Percentiles rank a stretch among this genome's conserved stretches.
These are phyloP conservation scores for Poecilia wingei DNA, from an alignment of 2,797 vertebrate genomes.

Conservation along the genomic window DNA sequence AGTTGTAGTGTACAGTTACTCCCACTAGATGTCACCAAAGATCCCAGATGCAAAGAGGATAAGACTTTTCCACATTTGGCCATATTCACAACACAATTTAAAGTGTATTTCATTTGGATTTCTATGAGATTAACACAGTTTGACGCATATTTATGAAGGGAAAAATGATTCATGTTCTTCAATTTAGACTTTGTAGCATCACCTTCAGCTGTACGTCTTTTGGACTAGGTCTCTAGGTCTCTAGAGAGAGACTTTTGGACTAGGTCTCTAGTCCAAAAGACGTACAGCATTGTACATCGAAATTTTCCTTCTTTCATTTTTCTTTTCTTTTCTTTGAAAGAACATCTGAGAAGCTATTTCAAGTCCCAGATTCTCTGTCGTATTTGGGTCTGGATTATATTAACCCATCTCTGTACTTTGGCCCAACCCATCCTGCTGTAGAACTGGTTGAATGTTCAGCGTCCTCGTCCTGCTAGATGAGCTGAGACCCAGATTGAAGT, in stretches of 20 bases:
- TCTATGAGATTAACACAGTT: not conserved
- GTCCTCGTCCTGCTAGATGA: not conserved
- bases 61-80: not conserved
- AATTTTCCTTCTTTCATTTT: not conserved
- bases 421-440: no score
- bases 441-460: no score
- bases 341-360: not conserved
- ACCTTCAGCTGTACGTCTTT: not conserved
- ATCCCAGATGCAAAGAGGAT: not conserved
- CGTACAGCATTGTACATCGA: not conserved
- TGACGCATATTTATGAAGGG: not conserved
- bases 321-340: not conserved
- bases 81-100: not conserved
- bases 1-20: not conserved
- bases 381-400: not conserved
- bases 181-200: not conserved
- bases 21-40: constrained; percentile 6
- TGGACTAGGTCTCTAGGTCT: not conserved
- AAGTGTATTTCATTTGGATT: not conserved
- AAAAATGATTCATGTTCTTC: not conserved
- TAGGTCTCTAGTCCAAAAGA: not conserved
- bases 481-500: not conserved
- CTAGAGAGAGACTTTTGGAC: not conserved
- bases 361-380: not conserved
- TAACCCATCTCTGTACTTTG: no score